A percentile compares a stretch with the other conserved stretches of the same genome.
Evolutionary conservation across 92 coral and sea anemone genomes (phyloP).

Genomic region (Epizoanthus scotinus): DNA sequence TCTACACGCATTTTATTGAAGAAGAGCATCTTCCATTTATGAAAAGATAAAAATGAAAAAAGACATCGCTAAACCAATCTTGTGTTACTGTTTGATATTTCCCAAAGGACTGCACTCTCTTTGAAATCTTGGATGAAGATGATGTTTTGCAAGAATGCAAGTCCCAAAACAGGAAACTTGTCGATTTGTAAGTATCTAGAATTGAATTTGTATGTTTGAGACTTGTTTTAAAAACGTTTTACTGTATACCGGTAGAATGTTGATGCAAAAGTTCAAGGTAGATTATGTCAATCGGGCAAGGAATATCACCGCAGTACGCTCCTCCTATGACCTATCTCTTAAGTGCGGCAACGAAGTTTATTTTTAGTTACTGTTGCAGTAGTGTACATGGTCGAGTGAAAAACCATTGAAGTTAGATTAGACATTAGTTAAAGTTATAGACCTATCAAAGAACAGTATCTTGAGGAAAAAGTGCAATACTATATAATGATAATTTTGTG

Average conservation of each 20-base stretch:
- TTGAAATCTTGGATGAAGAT: constrained; percentile 95
- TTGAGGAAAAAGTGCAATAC: too few species aligned
- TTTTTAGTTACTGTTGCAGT: too few species aligned
- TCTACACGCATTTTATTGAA: constrained; percentile 7
- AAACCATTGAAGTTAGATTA: too few species aligned
- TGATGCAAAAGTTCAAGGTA: background rate
- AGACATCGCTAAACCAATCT: background rate
- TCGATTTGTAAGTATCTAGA: constrained; percentile 87
- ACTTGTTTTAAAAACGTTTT: background rate
- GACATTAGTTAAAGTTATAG: too few species aligned
- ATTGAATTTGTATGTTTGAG: background rate
- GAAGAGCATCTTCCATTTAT: background rate
- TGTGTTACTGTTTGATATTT: constrained; percentile 4
- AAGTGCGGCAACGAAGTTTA: too few species aligned
- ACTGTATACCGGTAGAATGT: constrained; percentile 2
- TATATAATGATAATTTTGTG: too few species aligned
- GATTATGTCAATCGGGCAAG: background rate
- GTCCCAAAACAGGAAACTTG: constrained; percentile 97
- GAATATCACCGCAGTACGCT: too few species aligned
- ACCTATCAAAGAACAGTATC: too few species aligned
- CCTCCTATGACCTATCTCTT: too few species aligned
- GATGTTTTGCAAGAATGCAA: constrained; percentile 99
- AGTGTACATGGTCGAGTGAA: too few species aligned
- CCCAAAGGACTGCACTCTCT: constrained; percentile 82
- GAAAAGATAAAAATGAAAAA: background rate